Evolutionary conservation across 2,113 vertebrate species (phyloP).

Genomic region (Martes martes): DNA sequence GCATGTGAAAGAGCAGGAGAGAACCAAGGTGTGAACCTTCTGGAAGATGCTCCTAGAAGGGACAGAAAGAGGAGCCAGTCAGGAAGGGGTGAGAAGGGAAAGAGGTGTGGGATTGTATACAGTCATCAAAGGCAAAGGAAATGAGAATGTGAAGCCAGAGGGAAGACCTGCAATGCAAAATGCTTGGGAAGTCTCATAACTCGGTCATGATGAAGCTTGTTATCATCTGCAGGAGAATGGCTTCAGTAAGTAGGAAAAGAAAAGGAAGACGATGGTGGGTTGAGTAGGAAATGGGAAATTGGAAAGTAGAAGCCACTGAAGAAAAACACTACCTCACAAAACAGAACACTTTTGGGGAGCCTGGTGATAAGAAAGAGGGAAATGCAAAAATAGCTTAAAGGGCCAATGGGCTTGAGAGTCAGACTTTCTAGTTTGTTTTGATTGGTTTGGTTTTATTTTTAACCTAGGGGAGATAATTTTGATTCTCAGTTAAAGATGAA

Average conservation of each 20-base stretch:
- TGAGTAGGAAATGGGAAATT: background rate
- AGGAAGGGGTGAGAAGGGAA: background rate
- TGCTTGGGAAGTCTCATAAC: background rate
- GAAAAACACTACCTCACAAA: background rate
- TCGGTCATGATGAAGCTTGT: background rate
- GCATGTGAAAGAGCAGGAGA: background rate
- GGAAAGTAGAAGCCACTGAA: background rate
- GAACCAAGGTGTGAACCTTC: background rate
- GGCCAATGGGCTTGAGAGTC: background rate
- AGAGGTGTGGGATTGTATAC: background rate
- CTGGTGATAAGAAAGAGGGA: background rate
- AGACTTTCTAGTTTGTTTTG: background rate
- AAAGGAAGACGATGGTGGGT: background rate
- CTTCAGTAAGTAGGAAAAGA: background rate
- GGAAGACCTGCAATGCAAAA: background rate
- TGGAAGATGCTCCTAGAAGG: background rate
- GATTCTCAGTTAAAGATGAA: background rate
- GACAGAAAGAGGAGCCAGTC: background rate
- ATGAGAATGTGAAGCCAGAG: background rate
- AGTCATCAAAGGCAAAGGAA: background rate
- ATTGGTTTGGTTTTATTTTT: background rate
- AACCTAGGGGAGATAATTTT: background rate
- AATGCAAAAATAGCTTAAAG: background rate
- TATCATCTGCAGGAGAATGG: background rate
- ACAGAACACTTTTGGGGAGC: background rate